Conservation (phyloP, 1,140 invertebrate genomes). For the Nylanderia fulva region DNA sequence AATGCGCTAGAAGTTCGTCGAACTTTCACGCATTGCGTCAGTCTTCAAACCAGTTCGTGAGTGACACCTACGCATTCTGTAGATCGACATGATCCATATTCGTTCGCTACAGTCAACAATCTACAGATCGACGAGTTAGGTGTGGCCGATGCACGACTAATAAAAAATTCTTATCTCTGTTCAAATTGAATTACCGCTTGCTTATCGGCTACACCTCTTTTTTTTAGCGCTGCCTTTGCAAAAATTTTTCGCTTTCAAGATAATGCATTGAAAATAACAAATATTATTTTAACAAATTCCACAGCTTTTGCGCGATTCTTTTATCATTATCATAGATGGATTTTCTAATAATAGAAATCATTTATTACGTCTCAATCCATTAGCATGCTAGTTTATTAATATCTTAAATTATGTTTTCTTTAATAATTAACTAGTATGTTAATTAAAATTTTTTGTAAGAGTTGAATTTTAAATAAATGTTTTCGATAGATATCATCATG, state of each 20-base stretch:
- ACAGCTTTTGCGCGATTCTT: too few species aligned
- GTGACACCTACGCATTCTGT: slow-evolving; percentile 47
- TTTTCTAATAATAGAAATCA: background rate
- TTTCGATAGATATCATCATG: background rate
- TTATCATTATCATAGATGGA: too few species aligned
- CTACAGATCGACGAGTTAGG: background rate
- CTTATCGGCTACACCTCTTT: background rate
- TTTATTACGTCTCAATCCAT: background rate
- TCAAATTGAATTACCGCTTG: background rate
- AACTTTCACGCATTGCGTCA: slow-evolving; percentile 56
- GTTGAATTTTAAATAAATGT: background rate
- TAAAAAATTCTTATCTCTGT: background rate
- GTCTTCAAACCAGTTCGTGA: slow-evolving; percentile 33
- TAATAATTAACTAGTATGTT: background rate
- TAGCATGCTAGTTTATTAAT: background rate
- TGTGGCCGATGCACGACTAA: background rate
- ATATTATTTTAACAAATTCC: background rate
- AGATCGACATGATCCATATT: slow-evolving; percentile 23
- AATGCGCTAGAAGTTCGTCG: slow-evolving; percentile 35
- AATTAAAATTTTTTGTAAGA: slow-evolving; percentile 6
- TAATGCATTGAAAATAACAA: background rate
- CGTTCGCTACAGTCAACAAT: slow-evolving; percentile 20
- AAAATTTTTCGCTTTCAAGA: background rate
- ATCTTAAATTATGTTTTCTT: background rate
- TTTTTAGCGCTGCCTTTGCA: background rate